Percentiles rank a stretch among this genome's conserved stretches.
These are phyloP conservation scores for Pedicia rivosa DNA, from an alignment of 2,888 invertebrate genomes.

Conservation along the genomic window DNA sequence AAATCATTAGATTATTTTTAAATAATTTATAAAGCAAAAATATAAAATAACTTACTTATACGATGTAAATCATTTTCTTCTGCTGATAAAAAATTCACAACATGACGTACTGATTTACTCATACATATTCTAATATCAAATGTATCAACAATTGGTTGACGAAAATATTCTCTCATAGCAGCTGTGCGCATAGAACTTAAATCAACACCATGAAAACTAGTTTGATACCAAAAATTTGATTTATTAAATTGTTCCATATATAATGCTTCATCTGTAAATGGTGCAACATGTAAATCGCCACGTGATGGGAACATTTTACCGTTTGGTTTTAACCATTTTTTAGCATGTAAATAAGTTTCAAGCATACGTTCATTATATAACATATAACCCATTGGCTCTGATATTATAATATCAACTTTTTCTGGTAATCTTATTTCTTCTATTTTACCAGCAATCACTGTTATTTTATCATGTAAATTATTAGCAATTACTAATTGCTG, in stretches of 20 bases:
- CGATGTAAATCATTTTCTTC: conserved; percentile 86
- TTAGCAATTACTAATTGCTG: conserved; percentile 82
- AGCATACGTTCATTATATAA: conserved; percentile 97
- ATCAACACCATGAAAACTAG: conserved; percentile 95
- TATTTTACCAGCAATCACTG: conserved; percentile 93
- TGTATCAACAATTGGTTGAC: conserved; percentile 95
- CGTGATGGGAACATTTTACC: conserved; percentile 97
- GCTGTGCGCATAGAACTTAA: conserved; percentile 78
- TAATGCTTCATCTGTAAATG: conserved; percentile 93
- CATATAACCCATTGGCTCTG: conserved; percentile 99
- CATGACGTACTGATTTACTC: conserved; percentile 83
- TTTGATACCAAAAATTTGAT: conserved; percentile 98
- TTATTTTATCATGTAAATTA: conserved; percentile 70
- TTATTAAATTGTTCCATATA: conserved; percentile 98
- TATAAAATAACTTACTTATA: conserved; percentile 38
- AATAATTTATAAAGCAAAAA: conserved; percentile 6
- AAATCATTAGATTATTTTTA: conserved; percentile 4
- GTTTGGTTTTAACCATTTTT: conserved; percentile 86
- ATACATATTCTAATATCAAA: conserved; percentile 96
- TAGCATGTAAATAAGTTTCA: conserved; percentile 95
- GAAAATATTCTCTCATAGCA: conserved; percentile 93
- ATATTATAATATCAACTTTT: conserved; percentile 90
- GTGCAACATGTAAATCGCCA: conserved; percentile 93
- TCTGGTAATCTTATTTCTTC: conserved; percentile 96
- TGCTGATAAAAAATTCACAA: conserved; percentile 85